Percentiles rank a stretch among this genome's conserved stretches.
Conservation (phyloP, 2,113 vertebrate species). For the Oryzias curvinotus region DNA sequence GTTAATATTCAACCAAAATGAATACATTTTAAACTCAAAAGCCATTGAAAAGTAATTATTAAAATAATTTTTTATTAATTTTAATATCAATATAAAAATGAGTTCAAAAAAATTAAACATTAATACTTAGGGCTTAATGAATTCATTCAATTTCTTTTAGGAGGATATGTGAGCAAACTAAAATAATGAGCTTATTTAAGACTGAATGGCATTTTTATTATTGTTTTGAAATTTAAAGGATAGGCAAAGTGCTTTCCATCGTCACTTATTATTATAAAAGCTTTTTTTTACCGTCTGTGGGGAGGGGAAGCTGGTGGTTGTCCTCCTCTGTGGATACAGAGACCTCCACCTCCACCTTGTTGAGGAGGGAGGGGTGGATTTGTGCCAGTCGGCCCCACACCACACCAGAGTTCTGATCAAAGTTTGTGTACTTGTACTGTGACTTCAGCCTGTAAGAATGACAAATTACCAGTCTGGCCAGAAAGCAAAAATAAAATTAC, state of each 20-base stretch:
- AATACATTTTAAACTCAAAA: no score
- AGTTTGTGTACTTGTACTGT: conserved; percentile 42
- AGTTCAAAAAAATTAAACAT: no score
- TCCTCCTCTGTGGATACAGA: conserved; percentile 47
- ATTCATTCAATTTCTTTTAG: no score
- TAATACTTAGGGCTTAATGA: no score
- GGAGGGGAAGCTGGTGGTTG: conserved; percentile 40
- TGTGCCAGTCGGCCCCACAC: conserved; percentile 52
- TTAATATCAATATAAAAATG: no score
- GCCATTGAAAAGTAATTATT: no score
- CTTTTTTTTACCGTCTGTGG: conserved; percentile 53
- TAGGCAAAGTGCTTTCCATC: neutral
- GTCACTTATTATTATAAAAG: no score
- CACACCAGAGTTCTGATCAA: conserved; percentile 41
- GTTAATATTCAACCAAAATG: no score
- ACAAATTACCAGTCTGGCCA: neutral
- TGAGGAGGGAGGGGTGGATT: conserved; percentile 57
- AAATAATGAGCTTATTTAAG: no score
- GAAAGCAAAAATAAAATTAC: no score
- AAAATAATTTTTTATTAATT: no score
- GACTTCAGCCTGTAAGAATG: conserved; percentile 59
- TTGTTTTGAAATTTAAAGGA: neutral
- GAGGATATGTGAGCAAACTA: no score
- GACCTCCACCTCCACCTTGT: conserved; percentile 55
- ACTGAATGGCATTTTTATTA: neutral